A percentile compares a stretch with the other conserved stretches of the same genome.
phyloP scores from a whole-genome alignment of 37 sponge, comb jelly and placozoan species.

The Eunapius fragilis region DNA sequence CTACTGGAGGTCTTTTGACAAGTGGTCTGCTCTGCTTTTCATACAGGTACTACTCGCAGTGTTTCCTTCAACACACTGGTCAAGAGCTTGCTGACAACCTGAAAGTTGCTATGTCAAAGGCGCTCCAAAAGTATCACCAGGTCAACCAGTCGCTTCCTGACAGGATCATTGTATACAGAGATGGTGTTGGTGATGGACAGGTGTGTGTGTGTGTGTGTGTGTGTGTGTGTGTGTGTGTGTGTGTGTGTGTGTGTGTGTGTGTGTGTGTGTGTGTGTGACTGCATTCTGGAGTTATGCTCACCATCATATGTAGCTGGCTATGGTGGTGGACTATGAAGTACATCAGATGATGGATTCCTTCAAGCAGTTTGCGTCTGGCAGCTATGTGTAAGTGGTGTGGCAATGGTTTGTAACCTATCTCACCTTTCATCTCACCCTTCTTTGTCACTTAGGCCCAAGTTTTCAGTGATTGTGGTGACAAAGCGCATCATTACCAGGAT shows the following conservation, averaged over 20 bases:
- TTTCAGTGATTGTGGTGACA: slow-evolving; percentile 92
- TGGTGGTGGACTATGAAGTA: slow-evolving; percentile 81
- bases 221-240: neutral
- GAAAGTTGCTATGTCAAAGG: slow-evolving; percentile 72
- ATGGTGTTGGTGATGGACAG: slow-evolving; percentile 98
- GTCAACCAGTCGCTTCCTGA: slow-evolving; percentile 84
- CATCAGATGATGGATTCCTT: slow-evolving; percentile 71
- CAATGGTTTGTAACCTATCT: neutral
- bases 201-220: slow-evolving; percentile 26
- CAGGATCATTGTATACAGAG: slow-evolving; percentile 91
- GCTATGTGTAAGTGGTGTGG: slow-evolving; percentile 39
- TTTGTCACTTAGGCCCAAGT: slow-evolving; percentile 67
- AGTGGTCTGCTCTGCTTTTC: too few species aligned
- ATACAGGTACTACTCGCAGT: slow-evolving; percentile 84
- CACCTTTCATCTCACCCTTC: neutral
- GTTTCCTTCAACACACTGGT: slow-evolving; percentile 86
- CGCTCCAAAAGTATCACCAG: slow-evolving; percentile 71
- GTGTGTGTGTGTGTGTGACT: slow-evolving; percentile 21
- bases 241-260: neutral
- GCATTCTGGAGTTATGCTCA: neutral
- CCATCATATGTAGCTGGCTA: slow-evolving; percentile 12
- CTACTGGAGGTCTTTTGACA: too few species aligned
- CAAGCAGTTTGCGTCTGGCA: slow-evolving; percentile 1
- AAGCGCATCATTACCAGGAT: slow-evolving; percentile 91
- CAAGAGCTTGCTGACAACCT: slow-evolving; percentile 89